Percentiles rank a stretch among this genome's conserved stretches.
Conservation (phyloP, 2,888 invertebrate species). For the Amphiduros pacificus region DNA sequence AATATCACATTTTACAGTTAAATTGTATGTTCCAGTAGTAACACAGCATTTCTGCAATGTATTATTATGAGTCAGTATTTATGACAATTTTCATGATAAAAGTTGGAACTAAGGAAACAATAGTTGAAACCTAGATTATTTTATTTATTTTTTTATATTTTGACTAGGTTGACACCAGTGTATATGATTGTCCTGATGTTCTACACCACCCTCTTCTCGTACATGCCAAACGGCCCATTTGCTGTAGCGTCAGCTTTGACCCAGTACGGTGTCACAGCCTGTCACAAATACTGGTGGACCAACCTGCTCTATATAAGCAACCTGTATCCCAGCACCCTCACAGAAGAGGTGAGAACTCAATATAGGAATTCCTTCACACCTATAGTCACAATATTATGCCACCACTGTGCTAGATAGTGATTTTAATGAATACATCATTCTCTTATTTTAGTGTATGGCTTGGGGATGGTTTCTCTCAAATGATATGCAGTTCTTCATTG, state of each 20-base stretch:
- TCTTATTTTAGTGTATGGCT: slow-evolving; percentile 9
- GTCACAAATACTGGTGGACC: slow-evolving; percentile 40
- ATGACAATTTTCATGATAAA: too few relatives aligned
- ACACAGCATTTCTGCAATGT: too few relatives aligned
- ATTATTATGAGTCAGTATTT: too few relatives aligned
- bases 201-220: slow-evolving; percentile 35
- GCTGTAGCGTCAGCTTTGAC: slow-evolving; percentile 30
- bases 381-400: too few relatives aligned
- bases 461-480: slow-evolving; percentile 17
- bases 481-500: slow-evolving; percentile 22
- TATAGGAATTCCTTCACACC: too few relatives aligned
- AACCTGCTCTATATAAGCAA: slow-evolving; percentile 46
- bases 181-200: slow-evolving; percentile 43
- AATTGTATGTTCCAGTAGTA: too few relatives aligned
- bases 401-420: too few relatives aligned
- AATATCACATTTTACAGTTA: too few relatives aligned
- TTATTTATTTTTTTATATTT: too few relatives aligned
- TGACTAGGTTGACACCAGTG: slow-evolving; percentile 39
- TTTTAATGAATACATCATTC: neutral
- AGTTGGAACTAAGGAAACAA: too few relatives aligned
- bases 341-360: slow-evolving; percentile 4
- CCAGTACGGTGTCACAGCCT: slow-evolving; percentile 17
- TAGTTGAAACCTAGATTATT: too few relatives aligned
- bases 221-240: slow-evolving; percentile 37
- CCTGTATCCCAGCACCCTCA: slow-evolving; percentile 17